phyloP scores from a whole-genome alignment of 2,797 vertebrate genomes.

The Premnoplex brunnescens region DNA sequence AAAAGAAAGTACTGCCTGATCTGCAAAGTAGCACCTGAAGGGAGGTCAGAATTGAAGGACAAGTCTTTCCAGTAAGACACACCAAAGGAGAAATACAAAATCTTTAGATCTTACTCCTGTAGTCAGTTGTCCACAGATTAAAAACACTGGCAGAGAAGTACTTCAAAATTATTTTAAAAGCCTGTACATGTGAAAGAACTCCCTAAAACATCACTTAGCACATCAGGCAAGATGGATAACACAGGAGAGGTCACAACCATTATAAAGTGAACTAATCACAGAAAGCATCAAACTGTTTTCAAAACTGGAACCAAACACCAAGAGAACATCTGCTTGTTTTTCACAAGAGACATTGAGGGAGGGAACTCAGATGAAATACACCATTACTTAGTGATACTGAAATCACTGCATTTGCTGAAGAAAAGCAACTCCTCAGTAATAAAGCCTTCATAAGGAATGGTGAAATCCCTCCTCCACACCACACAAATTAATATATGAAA shows the following conservation, averaged over 20 bases:
- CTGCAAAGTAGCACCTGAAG: conserved; percentile 47
- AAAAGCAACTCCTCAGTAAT: neutral
- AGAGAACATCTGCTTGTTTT: neutral
- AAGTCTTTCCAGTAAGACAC: neutral
- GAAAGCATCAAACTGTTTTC: neutral
- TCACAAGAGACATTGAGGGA: neutral
- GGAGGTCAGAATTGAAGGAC: conserved; percentile 39
- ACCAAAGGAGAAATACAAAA: neutral
- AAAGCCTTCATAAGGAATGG: neutral
- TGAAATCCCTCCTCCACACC: neutral
- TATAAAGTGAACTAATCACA: neutral
- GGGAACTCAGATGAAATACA: neutral
- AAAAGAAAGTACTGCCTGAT: conserved; percentile 18
- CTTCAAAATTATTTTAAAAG: neutral
- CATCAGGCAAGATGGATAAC: neutral
- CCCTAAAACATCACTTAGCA: neutral
- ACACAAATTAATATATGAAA: neutral
- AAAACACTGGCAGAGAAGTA: neutral
- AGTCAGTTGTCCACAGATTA: neutral
- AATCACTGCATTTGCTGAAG: neutral
- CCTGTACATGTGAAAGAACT: neutral
- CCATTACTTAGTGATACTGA: neutral
- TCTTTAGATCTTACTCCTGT: neutral
- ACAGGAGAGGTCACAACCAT: neutral
- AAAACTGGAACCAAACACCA: neutral